Percentiles rank a stretch among this genome's conserved stretches.
These are phyloP conservation scores for Operophtera brumata DNA, from an alignment of 2,888 invertebrate genomes.

Conservation along the genomic window DNA sequence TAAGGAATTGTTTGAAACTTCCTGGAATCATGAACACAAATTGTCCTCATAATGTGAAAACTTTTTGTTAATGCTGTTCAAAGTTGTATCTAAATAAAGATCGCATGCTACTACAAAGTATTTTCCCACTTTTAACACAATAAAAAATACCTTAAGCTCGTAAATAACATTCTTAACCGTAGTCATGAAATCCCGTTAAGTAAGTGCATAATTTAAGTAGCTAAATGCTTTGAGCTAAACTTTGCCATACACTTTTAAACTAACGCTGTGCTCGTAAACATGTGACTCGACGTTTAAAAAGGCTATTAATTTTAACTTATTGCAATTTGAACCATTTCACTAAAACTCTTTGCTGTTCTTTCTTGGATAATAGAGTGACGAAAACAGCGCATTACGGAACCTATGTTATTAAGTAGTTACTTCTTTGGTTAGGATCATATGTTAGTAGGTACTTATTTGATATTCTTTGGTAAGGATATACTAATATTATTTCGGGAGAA, in stretches of 20 bases:
- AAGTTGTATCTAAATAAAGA: conserved; percentile 15
- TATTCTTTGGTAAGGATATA: too few relatives aligned
- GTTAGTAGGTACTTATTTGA: too few relatives aligned
- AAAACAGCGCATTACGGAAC: not conserved
- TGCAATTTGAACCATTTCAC: conserved; percentile 27
- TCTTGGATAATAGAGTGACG: not conserved
- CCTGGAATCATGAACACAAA: conserved; percentile 24
- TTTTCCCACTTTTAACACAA: not conserved
- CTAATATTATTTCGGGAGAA: not conserved
- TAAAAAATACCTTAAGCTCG: conserved; percentile 1
- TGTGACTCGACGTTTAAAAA: conserved; percentile 32
- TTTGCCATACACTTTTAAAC: conserved; percentile 19
- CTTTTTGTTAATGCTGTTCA: conserved; percentile 20
- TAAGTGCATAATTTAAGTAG: conserved; percentile 13
- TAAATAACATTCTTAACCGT: conserved; percentile 10
- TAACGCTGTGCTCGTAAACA: conserved; percentile 30
- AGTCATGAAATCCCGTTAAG: conserved; percentile 9
- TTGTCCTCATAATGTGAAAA: conserved; percentile 21
- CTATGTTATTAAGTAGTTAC: too few relatives aligned
- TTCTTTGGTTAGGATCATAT: too few relatives aligned
- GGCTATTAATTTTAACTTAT: conserved; percentile 27
- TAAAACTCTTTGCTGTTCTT: conserved; percentile 25
- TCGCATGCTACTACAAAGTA: conserved; percentile 4
- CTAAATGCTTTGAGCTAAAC: conserved; percentile 11
- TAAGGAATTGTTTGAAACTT: conserved; percentile 11